Evolutionary conservation across 2,888 invertebrate species (phyloP), one percentile per base, ranked within the genome.

Genomic region (Zhuqinia jingwanae): DNA sequence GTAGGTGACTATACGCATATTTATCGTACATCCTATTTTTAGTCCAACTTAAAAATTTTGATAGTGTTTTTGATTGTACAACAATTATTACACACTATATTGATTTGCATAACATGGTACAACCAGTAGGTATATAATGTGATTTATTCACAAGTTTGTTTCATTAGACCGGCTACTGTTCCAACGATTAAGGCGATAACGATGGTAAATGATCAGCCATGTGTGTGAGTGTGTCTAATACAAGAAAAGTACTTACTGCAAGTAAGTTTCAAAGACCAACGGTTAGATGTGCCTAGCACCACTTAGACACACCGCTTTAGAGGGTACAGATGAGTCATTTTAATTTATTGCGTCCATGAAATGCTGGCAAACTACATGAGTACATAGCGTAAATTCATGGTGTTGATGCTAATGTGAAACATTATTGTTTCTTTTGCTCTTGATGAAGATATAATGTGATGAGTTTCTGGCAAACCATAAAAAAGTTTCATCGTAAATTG

Each of bases 271-370:
- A 36, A 36, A 36, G 36, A 36, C 36, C 8, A 36, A 36, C 8
- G 8, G n/a, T n/a, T n/a, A n/a, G n/a, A n/a, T n/a, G n/a, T n/a
- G n/a, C n/a, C n/a, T n/a, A n/a, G n/a, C n/a, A 53, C n/a, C 1
- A 53, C 13, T n/a, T n/a, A n/a, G n/a, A n/a, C n/a, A 50, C 2
- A 50, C 50, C n/a, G 50, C 2, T 1, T 53, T n/a, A 17, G 60
- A 15, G 58, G 27, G n/a, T 60, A 3, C 30, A 25, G 58, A 25
- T 25, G 27, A 11, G 27, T 30, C 30, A 15, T 60, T 60, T 17
- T 27, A 60, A 60, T 15, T 30, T 60, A 27, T 27, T 3, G 30
- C 30, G 30, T 60, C 42, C 65, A 65, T 65, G 42, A 65, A 65
- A 42, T 2, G 20, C 65, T 65, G 65, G 65, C 42, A 36, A 36